Evolutionary conservation across 2,113 vertebrate species (phyloP).

Genomic region (Lagopus leucura): DNA sequence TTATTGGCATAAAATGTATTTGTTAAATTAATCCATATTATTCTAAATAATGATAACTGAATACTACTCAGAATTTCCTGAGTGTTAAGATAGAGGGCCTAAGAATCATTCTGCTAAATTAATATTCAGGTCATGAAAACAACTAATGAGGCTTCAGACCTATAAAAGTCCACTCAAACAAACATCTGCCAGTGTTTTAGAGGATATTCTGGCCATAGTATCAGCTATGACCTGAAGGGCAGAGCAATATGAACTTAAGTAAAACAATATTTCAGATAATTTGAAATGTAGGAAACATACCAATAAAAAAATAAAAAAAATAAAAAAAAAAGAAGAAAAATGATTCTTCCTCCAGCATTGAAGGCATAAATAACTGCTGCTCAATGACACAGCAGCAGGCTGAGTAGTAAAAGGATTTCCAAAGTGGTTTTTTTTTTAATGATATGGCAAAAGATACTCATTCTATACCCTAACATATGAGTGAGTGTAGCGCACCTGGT

Average conservation of each 20-base stretch:
- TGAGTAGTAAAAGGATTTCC: background rate
- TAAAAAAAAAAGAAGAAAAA: background rate
- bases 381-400: background rate
- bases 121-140: conserved; percentile 61
- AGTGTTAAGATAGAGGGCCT: background rate
- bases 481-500: background rate
- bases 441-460: background rate
- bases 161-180: conserved; percentile 65
- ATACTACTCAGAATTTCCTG: background rate
- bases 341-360: background rate
- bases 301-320: background rate
- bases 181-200: conserved; percentile 64
- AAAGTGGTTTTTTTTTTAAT: background rate
- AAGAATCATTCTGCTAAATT: conserved; percentile 18
- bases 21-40: background rate
- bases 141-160: conserved; percentile 71
- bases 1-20: background rate
- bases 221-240: conserved; percentile 58
- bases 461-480: background rate
- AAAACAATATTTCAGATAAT: conserved; percentile 32
- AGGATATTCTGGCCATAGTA: conserved; percentile 38
- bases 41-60: background rate
- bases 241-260: conserved; percentile 39
- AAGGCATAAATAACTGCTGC: background rate
- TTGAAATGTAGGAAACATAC: conserved; percentile 1